Conservation (phyloP, 2,797 vertebrate species). For the Diglossa cyanea region DNA sequence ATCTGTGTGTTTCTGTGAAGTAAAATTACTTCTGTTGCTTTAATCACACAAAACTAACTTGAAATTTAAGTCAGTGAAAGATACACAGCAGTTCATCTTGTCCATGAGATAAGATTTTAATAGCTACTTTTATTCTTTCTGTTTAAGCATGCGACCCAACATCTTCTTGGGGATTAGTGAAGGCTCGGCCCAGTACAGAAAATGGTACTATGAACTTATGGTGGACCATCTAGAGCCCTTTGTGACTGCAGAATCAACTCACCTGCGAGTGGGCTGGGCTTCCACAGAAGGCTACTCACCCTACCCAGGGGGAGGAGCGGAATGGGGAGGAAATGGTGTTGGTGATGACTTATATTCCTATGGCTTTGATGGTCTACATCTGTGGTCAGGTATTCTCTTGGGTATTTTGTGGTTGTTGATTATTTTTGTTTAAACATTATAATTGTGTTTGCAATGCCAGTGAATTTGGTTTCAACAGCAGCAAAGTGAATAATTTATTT, state of each 20-base stretch:
- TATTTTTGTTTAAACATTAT: neutral
- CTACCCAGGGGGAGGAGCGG: conserved; percentile 90
- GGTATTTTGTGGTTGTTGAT: neutral
- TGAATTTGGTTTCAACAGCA: neutral
- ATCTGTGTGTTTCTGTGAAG: neutral
- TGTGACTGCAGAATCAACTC: conserved; percentile 90
- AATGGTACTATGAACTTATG: conserved; percentile 95
- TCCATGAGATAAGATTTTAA: neutral
- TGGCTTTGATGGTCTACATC: conserved; percentile 92
- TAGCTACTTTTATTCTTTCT: neutral
- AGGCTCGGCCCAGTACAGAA: conserved; percentile 94
- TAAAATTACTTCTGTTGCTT: neutral
- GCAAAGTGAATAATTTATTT: neutral
- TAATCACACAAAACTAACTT: neutral
- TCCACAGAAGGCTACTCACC: conserved; percentile 90
- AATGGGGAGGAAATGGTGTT: conserved; percentile 93
- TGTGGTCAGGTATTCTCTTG: conserved; percentile 87
- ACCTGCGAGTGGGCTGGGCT: conserved; percentile 93
- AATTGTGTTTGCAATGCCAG: neutral
- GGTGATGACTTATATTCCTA: conserved; percentile 95
- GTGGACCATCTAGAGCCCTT: conserved; percentile 89
- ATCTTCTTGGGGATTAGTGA: conserved; percentile 94
- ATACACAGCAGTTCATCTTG: neutral
- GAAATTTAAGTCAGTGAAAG: neutral
- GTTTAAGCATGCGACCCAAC: conserved; percentile 89